These are phyloP conservation scores for Agrochola macilenta DNA, from an alignment of 2,888 invertebrate genomes.

Conservation along the genomic window DNA sequence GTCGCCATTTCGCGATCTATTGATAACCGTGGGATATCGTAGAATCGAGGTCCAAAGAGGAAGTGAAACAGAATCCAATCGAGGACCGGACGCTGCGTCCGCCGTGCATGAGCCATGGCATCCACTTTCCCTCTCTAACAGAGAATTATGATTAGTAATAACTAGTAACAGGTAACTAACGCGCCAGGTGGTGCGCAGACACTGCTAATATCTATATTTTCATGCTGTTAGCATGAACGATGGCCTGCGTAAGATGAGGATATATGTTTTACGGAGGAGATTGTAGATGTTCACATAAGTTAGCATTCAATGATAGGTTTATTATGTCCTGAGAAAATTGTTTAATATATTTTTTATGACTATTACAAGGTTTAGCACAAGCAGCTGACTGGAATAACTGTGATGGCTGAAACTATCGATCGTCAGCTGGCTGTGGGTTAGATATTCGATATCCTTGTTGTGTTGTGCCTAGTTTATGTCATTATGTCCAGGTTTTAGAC, in stretches of 20 bases:
- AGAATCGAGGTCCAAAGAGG: constrained; percentile 53
- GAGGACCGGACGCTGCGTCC: constrained; percentile 65
- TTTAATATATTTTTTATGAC: not conserved
- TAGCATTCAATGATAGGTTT: not conserved
- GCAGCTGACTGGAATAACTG: constrained; percentile 2
- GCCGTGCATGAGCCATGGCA: constrained; percentile 57
- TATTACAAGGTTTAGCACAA: not conserved
- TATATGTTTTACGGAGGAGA: constrained; percentile 1
- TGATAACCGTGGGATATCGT: constrained; percentile 73
- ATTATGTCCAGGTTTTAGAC: constrained; percentile 12
- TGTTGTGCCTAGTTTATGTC: not conserved
- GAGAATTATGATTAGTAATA: constrained; percentile 55
- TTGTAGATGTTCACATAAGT: not conserved
- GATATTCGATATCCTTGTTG: constrained; percentile 39
- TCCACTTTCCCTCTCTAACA: constrained; percentile 69
- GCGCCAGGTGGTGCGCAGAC: constrained; percentile 37
- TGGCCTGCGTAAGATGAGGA: constrained; percentile 1
- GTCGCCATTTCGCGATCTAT: constrained; percentile 57
- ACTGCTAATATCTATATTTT: constrained; percentile 42
- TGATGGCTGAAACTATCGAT: not conserved
- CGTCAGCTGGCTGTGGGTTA: constrained; percentile 16
- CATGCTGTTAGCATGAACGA: constrained; percentile 15
- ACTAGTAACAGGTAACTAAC: constrained; percentile 42
- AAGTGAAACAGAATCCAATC: constrained; percentile 72
- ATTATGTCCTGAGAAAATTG: not conserved